Evolutionary conservation across 2,797 vertebrate genomes (phyloP), one percentile per base, ranked within the genome.

Genomic region (Xenopus petersii): DNA sequence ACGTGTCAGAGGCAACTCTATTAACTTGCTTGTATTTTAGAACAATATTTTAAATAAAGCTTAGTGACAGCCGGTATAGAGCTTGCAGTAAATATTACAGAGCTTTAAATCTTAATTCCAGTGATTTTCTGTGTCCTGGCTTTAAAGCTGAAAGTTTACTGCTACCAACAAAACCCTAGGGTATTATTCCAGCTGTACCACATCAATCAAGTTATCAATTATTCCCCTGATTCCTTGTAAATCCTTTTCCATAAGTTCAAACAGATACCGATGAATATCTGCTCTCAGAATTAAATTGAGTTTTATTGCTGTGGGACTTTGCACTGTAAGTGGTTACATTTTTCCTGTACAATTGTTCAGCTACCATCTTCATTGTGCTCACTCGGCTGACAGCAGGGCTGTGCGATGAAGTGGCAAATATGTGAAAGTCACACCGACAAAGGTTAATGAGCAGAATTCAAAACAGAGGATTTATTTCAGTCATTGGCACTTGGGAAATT

Each of bases 211-310:
- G 60, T 56, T 71, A 79, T 74, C 76, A 79, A 79, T 79, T 79
- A 79, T 79, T 67, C 76, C 76, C 76, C 66, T 73, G 67, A 74
- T 79, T 79, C 66, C 76, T 70, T 61, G 69, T 79, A 79, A 79
- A 79, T 79, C 76, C 70, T 79, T 55, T 64, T 79, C 71, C 71
- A 79, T 79, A 70, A 73, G 76, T 79, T 79, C 66, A 79, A 70
- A 79, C 66, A 74, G 71, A 70, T 79, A 79, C 65, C 71, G 74
- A 79, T 74, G 71, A 74, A 74, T 79, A 70, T 74, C 71, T 70
- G 70, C 65, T 66, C 71, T 79, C 56, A 36, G 68, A 74, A 79
- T 79, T 64, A 79, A 79, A 79, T 74, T 73, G 75, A 78, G 65
- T 78, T 69, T 59, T 65, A 65, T 74, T 74, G 76, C 71, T 79